Conservation (phyloP, 2,113 vertebrate genomes). For the Albula goreensis region DNA sequence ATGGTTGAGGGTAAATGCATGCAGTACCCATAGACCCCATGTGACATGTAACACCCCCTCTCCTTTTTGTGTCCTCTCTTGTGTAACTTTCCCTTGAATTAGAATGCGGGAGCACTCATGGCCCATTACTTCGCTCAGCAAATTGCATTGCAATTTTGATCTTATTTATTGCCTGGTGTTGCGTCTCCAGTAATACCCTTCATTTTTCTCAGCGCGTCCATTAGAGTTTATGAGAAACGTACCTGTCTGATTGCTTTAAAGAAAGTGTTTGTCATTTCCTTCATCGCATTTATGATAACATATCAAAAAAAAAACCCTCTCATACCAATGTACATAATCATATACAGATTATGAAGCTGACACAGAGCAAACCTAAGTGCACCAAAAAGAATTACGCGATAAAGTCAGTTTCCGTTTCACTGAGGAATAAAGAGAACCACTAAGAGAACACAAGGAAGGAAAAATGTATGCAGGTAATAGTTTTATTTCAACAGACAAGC, state of each 20-base stretch:
- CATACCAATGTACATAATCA: slow-evolving; percentile 22
- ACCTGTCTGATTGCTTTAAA: slow-evolving; percentile 4
- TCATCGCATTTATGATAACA: neutral
- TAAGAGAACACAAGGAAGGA: slow-evolving; percentile 18
- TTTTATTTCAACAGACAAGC: slow-evolving; percentile 47
- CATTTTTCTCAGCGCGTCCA: slow-evolving; percentile 17
- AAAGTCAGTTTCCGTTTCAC: slow-evolving; percentile 23
- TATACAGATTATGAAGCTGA: slow-evolving; percentile 40
- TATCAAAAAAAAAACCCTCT: slow-evolving; percentile 1
- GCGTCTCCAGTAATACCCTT: slow-evolving; percentile 23
- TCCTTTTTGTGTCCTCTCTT: slow-evolving; percentile 7
- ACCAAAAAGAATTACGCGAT: slow-evolving; percentile 37
- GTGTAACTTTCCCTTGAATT: slow-evolving; percentile 8
- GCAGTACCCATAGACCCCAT: neutral
- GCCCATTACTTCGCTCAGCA: neutral
- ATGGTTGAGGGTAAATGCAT: neutral
- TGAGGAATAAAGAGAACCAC: slow-evolving; percentile 9
- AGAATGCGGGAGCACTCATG: slow-evolving; percentile 11
- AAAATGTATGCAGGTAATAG: slow-evolving; percentile 33
- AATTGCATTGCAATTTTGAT: slow-evolving; percentile 28
- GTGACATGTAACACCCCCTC: neutral
- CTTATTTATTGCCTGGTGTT: slow-evolving; percentile 27
- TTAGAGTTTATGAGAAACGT: slow-evolving; percentile 2
- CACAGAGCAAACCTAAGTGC: slow-evolving; percentile 13
- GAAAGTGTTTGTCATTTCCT: slow-evolving; percentile 7